These are phyloP conservation scores for Glyphotaelius pellucidus DNA, from an alignment of 2,888 invertebrate genomes.

Conservation along the genomic window DNA sequence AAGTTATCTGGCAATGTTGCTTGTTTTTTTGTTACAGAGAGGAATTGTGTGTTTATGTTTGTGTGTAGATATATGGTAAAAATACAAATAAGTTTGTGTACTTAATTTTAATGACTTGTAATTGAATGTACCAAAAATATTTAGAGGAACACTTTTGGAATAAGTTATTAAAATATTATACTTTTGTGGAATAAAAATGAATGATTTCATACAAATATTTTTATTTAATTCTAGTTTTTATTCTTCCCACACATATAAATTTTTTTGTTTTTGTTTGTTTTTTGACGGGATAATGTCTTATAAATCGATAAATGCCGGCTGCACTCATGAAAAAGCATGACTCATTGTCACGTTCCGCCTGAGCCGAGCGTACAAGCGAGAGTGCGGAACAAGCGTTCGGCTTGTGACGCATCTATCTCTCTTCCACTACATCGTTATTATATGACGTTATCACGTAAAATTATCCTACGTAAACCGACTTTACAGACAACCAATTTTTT, in stretches of 20 bases:
- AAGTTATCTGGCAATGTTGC: background rate
- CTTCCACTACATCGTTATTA: too few relatives aligned
- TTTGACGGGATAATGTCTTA: too few relatives aligned
- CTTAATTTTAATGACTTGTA: constrained; percentile 30
- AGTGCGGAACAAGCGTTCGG: too few relatives aligned
- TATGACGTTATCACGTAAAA: too few relatives aligned
- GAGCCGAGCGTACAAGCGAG: too few relatives aligned
- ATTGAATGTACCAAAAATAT: constrained; percentile 46
- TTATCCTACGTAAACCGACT: too few relatives aligned
- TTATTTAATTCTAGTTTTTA: background rate
- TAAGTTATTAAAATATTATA: constrained; percentile 22
- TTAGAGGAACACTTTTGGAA: constrained; percentile 10
- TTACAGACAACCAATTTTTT: too few relatives aligned
- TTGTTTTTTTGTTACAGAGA: background rate
- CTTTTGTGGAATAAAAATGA: constrained; percentile 40
- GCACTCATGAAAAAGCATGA: too few relatives aligned
- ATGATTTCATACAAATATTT: constrained; percentile 16
- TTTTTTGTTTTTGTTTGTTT: too few relatives aligned
- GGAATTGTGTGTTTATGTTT: background rate
- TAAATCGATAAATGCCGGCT: too few relatives aligned
- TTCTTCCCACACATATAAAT: background rate
- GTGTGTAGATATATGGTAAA: constrained; percentile 16
- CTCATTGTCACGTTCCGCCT: too few relatives aligned
- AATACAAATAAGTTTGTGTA: constrained; percentile 25
- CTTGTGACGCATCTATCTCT: too few relatives aligned